Percentiles rank a stretch among this genome's conserved stretches.
These are phyloP conservation scores for Tiliacea aurago DNA, from an alignment of 2,888 invertebrate genomes.

Conservation along the genomic window DNA sequence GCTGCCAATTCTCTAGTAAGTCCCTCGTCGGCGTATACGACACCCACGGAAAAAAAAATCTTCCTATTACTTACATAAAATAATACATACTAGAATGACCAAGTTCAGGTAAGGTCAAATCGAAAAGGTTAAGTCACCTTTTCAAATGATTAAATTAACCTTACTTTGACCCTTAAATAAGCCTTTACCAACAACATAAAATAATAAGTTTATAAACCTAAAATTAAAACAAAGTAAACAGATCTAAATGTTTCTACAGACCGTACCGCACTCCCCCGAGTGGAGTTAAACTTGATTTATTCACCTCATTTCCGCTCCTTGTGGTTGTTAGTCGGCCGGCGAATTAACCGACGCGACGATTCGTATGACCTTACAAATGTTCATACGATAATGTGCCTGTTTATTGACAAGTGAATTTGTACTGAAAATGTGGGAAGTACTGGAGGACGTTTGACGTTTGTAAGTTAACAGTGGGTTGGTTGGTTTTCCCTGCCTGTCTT, in stretches of 20 bases:
- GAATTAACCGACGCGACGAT: constrained; percentile 66
- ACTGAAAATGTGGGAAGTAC: not conserved
- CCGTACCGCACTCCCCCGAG: constrained; percentile 78
- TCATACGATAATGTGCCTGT: constrained; percentile 45
- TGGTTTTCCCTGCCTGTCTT: not conserved
- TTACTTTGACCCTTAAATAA: too few species aligned
- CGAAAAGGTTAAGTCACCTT: not conserved
- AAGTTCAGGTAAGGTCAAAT: not conserved
- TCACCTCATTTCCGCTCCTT: constrained; percentile 81
- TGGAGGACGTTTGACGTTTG: not conserved
- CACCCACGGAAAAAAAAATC: too few species aligned
- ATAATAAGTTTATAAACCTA: not conserved
- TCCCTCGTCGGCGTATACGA: too few species aligned
- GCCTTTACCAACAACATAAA: not conserved
- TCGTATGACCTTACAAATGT: constrained; percentile 61
- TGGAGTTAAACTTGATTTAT: constrained; percentile 86
- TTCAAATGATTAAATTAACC: not conserved
- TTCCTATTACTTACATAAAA: too few species aligned
- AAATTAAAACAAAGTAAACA: constrained; percentile 29
- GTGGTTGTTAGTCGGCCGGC: constrained; percentile 61
- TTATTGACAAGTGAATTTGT: constrained; percentile 46
- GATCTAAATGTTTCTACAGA: constrained; percentile 66
- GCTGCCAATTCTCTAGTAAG: too few species aligned
- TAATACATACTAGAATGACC: not conserved
- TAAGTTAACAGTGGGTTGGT: not conserved